These are phyloP conservation scores for Acrobasis suavella DNA, from an alignment of 2,888 invertebrate species.

Conservation along the genomic window DNA sequence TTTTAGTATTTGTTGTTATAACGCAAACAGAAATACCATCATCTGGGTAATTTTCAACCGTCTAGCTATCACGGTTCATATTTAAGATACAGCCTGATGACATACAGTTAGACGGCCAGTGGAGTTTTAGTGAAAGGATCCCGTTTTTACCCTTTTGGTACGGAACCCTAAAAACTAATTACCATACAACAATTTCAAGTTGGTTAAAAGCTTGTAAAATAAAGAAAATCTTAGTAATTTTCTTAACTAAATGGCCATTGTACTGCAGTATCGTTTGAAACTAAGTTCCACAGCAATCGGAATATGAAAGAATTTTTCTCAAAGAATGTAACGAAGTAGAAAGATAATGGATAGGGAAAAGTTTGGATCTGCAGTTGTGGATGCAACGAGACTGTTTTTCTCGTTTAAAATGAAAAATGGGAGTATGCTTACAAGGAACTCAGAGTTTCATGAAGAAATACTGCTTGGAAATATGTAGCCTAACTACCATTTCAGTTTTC, in stretches of 20 bases:
- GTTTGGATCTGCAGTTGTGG: conserved; percentile 34
- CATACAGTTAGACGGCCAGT: no score
- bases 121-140: no score
- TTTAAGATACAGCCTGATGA: no score
- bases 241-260: conserved; percentile 4
- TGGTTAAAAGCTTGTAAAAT: no score
- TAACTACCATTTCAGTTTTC: not conserved
- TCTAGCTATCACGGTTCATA: no score
- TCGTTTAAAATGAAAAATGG: conserved; percentile 32
- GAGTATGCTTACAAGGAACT: conserved; percentile 27
- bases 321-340: conserved; percentile 32
- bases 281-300: conserved; percentile 20
- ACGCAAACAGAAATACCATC: no score
- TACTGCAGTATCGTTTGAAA: conserved; percentile 17
- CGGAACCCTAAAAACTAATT: no score
- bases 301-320: conserved; percentile 29
- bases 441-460: conserved; percentile 24
- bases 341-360: conserved; percentile 36
- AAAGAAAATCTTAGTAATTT: not conserved
- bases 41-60: no score
- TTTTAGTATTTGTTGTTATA: no score
- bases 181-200: no score
- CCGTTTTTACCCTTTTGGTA: no score
- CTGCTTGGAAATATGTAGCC: not conserved
- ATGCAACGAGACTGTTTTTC: conserved; percentile 32